These are phyloP conservation scores for Hypomecis atomaria DNA, from an alignment of 2,888 invertebrate species.

Conservation along the genomic window DNA sequence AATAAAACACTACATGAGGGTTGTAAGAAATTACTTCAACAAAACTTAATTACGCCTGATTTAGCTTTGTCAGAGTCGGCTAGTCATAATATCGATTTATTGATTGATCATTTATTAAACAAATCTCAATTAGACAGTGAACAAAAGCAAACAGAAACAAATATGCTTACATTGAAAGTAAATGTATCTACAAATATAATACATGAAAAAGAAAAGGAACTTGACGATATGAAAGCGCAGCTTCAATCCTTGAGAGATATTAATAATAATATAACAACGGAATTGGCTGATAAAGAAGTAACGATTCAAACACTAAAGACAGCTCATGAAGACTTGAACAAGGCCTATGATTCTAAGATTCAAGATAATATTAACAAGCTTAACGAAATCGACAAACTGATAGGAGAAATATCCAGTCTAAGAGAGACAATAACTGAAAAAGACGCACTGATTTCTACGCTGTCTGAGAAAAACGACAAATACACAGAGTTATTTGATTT, in stretches of 20 bases:
- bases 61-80: slow-evolving; percentile 51
- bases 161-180: slow-evolving; percentile 51
- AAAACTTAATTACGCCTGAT: slow-evolving; percentile 51
- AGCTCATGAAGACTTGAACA: slow-evolving; percentile 55
- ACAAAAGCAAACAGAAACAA: slow-evolving; percentile 41
- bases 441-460: slow-evolving; percentile 50
- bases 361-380: slow-evolving; percentile 58
- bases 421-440: slow-evolving; percentile 53
- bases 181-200: slow-evolving; percentile 49
- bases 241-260: slow-evolving; percentile 49
- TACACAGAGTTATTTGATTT: slow-evolving; percentile 50
- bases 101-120: slow-evolving; percentile 59
- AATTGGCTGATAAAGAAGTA: slow-evolving; percentile 52
- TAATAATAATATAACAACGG: slow-evolving; percentile 46
- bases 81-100: slow-evolving; percentile 49
- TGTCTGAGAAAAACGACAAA: slow-evolving; percentile 50
- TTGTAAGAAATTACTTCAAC: slow-evolving; percentile 55
- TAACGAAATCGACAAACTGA: slow-evolving; percentile 51
- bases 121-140: slow-evolving; percentile 40
- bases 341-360: slow-evolving; percentile 53
- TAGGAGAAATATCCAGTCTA: slow-evolving; percentile 57
- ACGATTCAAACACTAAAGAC: slow-evolving; percentile 49
- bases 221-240: slow-evolving; percentile 48
- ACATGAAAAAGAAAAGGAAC: slow-evolving; percentile 55
- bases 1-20: slow-evolving; percentile 54